Base-by-base conservation (phyloP, 1,140 invertebrate species). In the Pseudomyrmex sp. region DNA sequence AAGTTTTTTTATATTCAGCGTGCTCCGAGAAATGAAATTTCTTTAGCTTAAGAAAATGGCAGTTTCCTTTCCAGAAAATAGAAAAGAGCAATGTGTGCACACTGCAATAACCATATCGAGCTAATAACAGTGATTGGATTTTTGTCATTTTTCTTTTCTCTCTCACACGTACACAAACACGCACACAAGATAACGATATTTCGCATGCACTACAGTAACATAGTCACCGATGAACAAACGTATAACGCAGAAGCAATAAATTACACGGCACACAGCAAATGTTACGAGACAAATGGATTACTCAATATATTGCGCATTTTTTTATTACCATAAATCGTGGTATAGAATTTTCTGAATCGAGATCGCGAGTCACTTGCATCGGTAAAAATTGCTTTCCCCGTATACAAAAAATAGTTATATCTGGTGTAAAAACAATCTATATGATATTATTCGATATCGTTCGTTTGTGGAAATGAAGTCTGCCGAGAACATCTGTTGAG, bases 201-300 rank as follows among this genome's bases (percentile, higher is more conserved):
- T 46, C 20, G 76, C 72, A 59, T 35, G 56, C 44, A 61, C 66
- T 61, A 35, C 61, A 44, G 15, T 70, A 54, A 80, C 70, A 70
- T 20, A 80, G 54, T 72, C 66, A 70, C 65, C 44, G 66, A 15
- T 35, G 52, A 70, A 44, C 65, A 52, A 70, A 59, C 20, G 63
- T 80, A 2, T 26, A 48, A 15, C 15, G 54, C 66, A 70, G 58
- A 44, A 59, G 66, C 66, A 54, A 80, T 80, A 80, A 80, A 80
- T 80, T 66, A 80, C 44, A 20, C 66, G 76, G 35, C 5, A 12
- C 56, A 50, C 66, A 15, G 58, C 76, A 80, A 80, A 52, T 72
- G 76, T 80, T 80, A 48, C 54, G 76, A 80, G 76, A 80, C 72
- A 80, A 80, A 80, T 80, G 76, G 66, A 80, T 80, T 80, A 72